phyloP scores from a whole-genome alignment of 2,888 invertebrate genomes.

The Scaptomyza tumidula region DNA sequence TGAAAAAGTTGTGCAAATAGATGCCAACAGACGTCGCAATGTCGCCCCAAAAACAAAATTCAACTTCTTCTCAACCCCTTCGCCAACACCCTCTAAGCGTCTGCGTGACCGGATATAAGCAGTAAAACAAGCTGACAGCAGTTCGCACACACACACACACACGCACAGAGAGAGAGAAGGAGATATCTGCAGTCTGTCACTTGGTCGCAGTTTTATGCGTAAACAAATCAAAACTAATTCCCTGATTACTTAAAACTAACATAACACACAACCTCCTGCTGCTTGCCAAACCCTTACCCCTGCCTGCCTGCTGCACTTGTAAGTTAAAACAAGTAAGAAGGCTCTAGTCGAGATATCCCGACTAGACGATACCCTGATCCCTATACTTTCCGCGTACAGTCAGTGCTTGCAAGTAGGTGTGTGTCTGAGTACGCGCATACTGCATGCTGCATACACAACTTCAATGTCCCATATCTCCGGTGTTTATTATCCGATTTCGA shows the following conservation, averaged over 20 bases:
- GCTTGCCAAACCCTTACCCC: neutral
- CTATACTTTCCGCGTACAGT: too few relatives aligned
- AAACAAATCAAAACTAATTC: slow-evolving; percentile 74
- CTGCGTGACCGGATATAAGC: slow-evolving; percentile 68
- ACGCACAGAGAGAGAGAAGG: neutral
- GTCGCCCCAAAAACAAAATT: slow-evolving; percentile 53
- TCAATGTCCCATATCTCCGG: too few relatives aligned
- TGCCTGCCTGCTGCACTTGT: slow-evolving; percentile 16
- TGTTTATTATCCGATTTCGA: too few relatives aligned
- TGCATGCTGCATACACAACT: too few relatives aligned
- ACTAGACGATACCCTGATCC: too few relatives aligned
- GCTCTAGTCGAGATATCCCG: too few relatives aligned
- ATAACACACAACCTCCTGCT: slow-evolving; percentile 19
- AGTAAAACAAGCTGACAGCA: slow-evolving; percentile 78
- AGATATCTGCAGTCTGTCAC: slow-evolving; percentile 19
- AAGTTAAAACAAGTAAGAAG: too few relatives aligned
- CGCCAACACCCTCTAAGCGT: slow-evolving; percentile 6
- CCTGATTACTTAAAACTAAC: slow-evolving; percentile 34
- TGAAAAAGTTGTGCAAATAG: slow-evolving; percentile 80
- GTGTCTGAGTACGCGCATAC: too few relatives aligned
- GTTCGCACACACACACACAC: slow-evolving; percentile 22
- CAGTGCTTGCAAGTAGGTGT: too few relatives aligned
- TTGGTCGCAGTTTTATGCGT: slow-evolving; percentile 28
- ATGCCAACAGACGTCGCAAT: slow-evolving; percentile 64
- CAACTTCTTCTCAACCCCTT: slow-evolving; percentile 16